Conservation (phyloP, 2,797 vertebrate genomes). For the Sciurus carolinensis region DNA sequence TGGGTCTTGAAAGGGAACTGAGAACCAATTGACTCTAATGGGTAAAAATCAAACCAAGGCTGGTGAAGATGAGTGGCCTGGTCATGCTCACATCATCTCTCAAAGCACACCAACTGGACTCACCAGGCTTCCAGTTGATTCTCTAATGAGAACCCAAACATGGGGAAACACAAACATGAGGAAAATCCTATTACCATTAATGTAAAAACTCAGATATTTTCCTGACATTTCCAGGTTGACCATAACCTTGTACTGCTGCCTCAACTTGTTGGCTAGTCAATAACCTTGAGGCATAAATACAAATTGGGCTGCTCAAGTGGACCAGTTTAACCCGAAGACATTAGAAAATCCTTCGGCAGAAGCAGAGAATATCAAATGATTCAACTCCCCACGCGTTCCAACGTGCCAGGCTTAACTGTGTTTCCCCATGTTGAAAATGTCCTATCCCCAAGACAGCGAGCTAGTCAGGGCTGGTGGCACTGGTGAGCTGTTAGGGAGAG, state of each 20-base stretch:
- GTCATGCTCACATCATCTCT: not conserved
- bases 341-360: slow-evolving; percentile 46
- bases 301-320: slow-evolving; percentile 29
- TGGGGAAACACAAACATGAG: not conserved
- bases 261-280: slow-evolving; percentile 47
- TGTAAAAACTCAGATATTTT: slow-evolving; percentile 27
- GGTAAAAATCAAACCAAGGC: not conserved
- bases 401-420: not conserved
- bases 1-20: not conserved
- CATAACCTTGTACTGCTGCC: not conserved
- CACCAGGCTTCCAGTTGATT: not conserved
- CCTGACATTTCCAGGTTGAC: not conserved
- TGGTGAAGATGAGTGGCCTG: not conserved
- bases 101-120: not conserved
- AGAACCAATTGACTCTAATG: not conserved
- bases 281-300: not conserved
- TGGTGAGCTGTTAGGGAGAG: not conserved
- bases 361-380: slow-evolving; percentile 55
- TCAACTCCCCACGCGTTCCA: slow-evolving; percentile 47
- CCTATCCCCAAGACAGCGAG: not conserved
- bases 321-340: slow-evolving; percentile 62
- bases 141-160: not conserved
- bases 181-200: not conserved
- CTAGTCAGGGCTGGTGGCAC: slow-evolving; percentile 3
- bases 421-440: slow-evolving; percentile 43